phyloP scores from a whole-genome alignment of 1,140 invertebrate genomes.

The Colletes gigas region DNA sequence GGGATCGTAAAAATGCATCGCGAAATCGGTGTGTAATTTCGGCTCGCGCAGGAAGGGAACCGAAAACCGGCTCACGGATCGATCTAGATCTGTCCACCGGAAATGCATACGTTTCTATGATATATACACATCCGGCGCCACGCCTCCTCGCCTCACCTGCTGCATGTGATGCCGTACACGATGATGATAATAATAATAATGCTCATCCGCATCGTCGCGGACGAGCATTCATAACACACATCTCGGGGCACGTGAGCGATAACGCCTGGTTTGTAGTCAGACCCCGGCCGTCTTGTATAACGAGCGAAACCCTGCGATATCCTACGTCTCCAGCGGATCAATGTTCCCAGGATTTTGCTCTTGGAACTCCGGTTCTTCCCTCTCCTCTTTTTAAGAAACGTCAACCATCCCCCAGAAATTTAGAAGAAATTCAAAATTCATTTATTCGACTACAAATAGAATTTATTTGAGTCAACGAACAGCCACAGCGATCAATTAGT shows the following conservation, averaged over 20 bases:
- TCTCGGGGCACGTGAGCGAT: slow-evolving; percentile 62
- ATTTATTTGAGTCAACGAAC: no score
- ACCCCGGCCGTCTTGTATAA: slow-evolving; percentile 37
- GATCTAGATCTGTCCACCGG: slow-evolving; percentile 64
- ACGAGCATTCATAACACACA: slow-evolving; percentile 65
- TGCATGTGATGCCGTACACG: slow-evolving; percentile 67
- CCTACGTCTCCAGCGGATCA: background rate
- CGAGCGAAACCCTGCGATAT: slow-evolving; percentile 26
- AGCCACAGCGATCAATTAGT: no score
- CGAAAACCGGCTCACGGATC: slow-evolving; percentile 46
- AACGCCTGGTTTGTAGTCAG: slow-evolving; percentile 31
- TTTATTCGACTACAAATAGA: no score
- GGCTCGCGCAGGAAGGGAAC: slow-evolving; percentile 12
- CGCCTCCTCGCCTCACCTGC: slow-evolving; percentile 77
- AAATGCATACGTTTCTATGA: slow-evolving; percentile 75
- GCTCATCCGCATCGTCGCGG: slow-evolving; percentile 61
- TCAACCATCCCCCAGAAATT: no score
- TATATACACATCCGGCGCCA: slow-evolving; percentile 78
- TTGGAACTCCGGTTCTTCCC: no score
- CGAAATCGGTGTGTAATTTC: slow-evolving; percentile 30
- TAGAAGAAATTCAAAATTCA: no score
- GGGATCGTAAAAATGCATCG: background rate
- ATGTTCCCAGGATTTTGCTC: background rate
- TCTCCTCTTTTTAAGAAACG: no score
- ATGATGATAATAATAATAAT: slow-evolving; percentile 74